These are phyloP conservation scores for Saccopteryx leptura DNA, from an alignment of 2,113 vertebrate species.

Conservation along the genomic window DNA sequence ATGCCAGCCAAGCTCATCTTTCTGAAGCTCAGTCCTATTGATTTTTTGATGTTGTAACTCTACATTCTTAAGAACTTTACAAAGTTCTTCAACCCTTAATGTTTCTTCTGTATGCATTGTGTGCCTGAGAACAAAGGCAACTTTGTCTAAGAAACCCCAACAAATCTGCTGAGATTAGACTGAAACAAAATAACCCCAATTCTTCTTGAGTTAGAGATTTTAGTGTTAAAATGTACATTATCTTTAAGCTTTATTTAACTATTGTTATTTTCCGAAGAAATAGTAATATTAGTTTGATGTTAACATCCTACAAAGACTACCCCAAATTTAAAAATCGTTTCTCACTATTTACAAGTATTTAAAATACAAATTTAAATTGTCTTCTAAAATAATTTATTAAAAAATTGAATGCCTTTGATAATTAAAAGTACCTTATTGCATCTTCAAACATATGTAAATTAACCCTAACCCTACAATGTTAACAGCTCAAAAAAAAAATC, in stretches of 20 bases:
- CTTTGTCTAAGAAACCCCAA: background rate
- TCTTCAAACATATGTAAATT: constrained; percentile 21
- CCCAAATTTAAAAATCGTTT: constrained; percentile 55
- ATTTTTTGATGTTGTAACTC: background rate
- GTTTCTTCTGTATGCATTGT: background rate
- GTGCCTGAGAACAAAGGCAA: constrained; percentile 2
- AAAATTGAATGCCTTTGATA: background rate
- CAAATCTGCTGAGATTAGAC: background rate
- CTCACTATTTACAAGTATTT: background rate
- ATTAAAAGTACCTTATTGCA: background rate
- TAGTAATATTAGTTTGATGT: constrained; percentile 33
- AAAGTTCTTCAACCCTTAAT: background rate
- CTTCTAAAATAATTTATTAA: constrained; percentile 39
- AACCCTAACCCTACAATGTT: background rate
- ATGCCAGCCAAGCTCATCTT: background rate
- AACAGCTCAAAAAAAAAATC: constrained; percentile 13
- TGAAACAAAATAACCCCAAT: background rate
- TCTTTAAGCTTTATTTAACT: constrained; percentile 22
- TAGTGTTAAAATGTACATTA: background rate
- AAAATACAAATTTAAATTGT: constrained; percentile 47
- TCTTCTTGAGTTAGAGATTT: background rate
- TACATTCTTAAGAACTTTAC: constrained; percentile 39
- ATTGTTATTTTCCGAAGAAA: constrained; percentile 51
- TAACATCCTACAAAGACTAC: constrained; percentile 33
- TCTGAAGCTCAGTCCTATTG: background rate